Percentiles rank a stretch among this genome's conserved stretches.
phyloP scores from a whole-genome alignment of 1,140 invertebrate species.

The Drosophila ambigua region DNA sequence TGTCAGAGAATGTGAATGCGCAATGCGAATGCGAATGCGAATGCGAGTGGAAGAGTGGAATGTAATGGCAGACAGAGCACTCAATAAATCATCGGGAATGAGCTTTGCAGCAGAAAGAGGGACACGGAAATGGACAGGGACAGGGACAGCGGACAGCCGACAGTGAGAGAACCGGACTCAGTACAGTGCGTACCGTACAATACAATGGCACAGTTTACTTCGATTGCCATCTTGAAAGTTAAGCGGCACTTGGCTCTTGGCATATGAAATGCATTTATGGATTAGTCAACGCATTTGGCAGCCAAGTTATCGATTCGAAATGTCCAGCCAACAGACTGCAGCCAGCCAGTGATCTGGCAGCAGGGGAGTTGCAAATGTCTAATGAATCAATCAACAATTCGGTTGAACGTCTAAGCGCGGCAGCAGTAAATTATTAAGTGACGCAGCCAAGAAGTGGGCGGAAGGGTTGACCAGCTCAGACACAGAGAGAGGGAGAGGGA shows the following conservation, averaged over 20 bases:
- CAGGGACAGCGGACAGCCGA: no score
- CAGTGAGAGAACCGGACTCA: constrained; percentile 7
- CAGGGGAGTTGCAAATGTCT: no score
- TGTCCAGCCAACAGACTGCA: no score
- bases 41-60: background rate
- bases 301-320: no score
- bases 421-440: constrained; percentile 56
- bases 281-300: no score
- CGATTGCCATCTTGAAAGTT: no score
- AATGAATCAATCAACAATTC: background rate
- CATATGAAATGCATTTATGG: no score
- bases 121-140: no score
- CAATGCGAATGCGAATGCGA: background rate
- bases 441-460: constrained; percentile 6
- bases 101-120: constrained; percentile 15
- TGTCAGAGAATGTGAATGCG: constrained; percentile 10
- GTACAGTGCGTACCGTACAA: constrained; percentile 10
- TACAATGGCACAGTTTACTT: background rate
- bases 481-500: background rate
- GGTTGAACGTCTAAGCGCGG: constrained; percentile 18
- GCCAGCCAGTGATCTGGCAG: no score
- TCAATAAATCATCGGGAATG: constrained; percentile 50
- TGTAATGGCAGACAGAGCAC: constrained; percentile 20
- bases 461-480: background rate
- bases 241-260: no score